Evolutionary conservation across 2,113 vertebrate genomes (phyloP).

Genomic region (Corythoichthys haematopterus): DNA sequence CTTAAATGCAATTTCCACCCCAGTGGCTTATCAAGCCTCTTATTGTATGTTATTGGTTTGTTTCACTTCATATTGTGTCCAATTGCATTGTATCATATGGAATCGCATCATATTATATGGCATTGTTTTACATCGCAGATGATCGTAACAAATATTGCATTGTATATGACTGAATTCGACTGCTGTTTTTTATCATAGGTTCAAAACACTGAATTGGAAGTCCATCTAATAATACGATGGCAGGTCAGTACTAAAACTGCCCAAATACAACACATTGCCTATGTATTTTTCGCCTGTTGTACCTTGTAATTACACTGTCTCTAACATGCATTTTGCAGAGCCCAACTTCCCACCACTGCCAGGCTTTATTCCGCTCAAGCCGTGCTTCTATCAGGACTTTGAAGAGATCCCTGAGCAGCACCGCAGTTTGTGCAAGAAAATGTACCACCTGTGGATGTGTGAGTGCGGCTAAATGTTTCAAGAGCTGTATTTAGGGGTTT

Average conservation of each 20-base stretch:
- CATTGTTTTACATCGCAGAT: not conserved
- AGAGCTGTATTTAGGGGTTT: not conserved
- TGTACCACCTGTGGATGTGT: constrained; percentile 98
- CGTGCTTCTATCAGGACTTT: constrained; percentile 98
- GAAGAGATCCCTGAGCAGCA: constrained; percentile 94
- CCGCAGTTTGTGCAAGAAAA: constrained; percentile 87
- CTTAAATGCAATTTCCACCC: too few species aligned
- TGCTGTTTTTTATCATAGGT: constrained; percentile 16
- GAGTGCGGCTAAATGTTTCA: constrained; percentile 62
- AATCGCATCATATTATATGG: not conserved
- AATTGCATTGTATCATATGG: not conserved
- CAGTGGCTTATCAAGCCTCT: too few species aligned
- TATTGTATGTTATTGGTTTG: too few species aligned
- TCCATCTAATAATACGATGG: constrained; percentile 44
- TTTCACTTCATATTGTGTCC: not conserved
- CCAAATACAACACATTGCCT: not conserved
- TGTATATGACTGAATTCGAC: not conserved
- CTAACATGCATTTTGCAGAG: constrained; percentile 66
- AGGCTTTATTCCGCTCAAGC: constrained; percentile 89
- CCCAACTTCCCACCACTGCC: constrained; percentile 96
- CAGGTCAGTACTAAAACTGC: constrained; percentile 46
- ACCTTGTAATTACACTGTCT: not conserved
- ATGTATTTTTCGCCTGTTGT: not conserved
- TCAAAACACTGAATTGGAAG: constrained; percentile 14
- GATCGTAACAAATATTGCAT: too few species aligned